Conservation (phyloP, 1,140 invertebrate species). For the Euura lappo region DNA sequence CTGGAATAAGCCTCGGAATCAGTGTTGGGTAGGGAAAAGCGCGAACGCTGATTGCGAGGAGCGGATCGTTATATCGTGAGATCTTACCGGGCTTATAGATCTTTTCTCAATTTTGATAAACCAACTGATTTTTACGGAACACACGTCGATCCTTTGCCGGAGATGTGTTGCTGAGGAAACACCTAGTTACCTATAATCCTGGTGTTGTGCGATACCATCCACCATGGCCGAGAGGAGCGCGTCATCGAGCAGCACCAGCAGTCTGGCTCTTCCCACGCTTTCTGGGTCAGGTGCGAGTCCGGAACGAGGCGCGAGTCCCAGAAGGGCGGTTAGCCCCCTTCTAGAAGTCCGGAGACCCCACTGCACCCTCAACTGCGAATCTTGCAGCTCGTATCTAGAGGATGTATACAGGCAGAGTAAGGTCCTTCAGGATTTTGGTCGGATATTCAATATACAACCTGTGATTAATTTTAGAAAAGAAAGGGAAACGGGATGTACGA, state of each 20-base stretch:
- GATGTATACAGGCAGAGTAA: conserved; percentile 73
- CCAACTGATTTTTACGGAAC: neutral
- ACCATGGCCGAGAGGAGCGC: conserved; percentile 48
- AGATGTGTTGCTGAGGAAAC: neutral
- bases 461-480: too few relatives aligned
- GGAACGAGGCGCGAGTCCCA: conserved; percentile 59
- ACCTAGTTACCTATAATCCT: neutral
- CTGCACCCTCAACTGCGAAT: conserved; percentile 75
- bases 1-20: too few relatives aligned
- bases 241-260: conserved; percentile 45
- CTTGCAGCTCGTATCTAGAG: conserved; percentile 71
- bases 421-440: conserved; percentile 22
- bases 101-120: neutral
- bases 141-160: neutral
- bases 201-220: neutral
- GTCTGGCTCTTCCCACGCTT: conserved; percentile 39
- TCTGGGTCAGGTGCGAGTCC: conserved; percentile 49
- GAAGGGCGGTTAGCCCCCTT: conserved; percentile 71
- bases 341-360: conserved; percentile 72
- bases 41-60: too few relatives aligned
- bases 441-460: neutral
- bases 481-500: too few relatives aligned
- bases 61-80: too few relatives aligned
- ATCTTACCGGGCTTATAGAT: too few relatives aligned
- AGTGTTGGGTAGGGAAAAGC: too few relatives aligned